Evolutionary conservation across 2,888 invertebrate genomes (phyloP), one percentile per base, ranked within the genome.

Genomic region (Pomacea canaliculata): DNA sequence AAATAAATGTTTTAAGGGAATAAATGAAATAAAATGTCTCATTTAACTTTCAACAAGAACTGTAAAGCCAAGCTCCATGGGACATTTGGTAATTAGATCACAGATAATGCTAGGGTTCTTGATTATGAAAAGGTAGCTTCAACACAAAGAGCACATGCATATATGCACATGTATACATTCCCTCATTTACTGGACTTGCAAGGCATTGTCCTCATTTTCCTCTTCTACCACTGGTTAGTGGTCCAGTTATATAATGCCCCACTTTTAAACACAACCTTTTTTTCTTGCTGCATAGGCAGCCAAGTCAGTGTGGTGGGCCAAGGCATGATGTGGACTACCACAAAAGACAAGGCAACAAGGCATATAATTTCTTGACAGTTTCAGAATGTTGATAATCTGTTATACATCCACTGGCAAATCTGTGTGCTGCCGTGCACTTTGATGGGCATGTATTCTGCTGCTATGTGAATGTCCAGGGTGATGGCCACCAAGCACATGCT

Each of bases 81-180:
- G 73, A 73, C 67, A 73, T 46, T 60, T 56, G 56, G 69, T 69
- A 16, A 60, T 69, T 27, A 68, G 74, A 74, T 74, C 74, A 74
- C 74, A 74, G 74, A 59, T 67, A 13, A 74, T 69, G 74, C 74
- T 74, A 73, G 37, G 37, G 63, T 73, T 65, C 66, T 49, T 18
- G 46, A 49, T 51, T 18, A 69, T 13, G 12, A 23, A 18, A 56
- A 67, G 51, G 49, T 56, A 48, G 16, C 16, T 27, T 23, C 48
- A 12, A 23, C 9, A 62, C 46, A 63, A 48, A 16, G n/a, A 48
- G 48, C 70, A 70, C 60, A 72, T 27, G n/a, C 19, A 12, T 72
- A 48, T 65, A 18, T 63, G 63, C 46, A 46, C 37, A 56, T 56
- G 51, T 16, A 56, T 8, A 56, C 16, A 13, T 56, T 56, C 37